Percentiles rank a stretch among this genome's conserved stretches.
Evolutionary conservation across 1,140 invertebrate genomes (phyloP).

Genomic region (Macrobrachium nipponense): DNA sequence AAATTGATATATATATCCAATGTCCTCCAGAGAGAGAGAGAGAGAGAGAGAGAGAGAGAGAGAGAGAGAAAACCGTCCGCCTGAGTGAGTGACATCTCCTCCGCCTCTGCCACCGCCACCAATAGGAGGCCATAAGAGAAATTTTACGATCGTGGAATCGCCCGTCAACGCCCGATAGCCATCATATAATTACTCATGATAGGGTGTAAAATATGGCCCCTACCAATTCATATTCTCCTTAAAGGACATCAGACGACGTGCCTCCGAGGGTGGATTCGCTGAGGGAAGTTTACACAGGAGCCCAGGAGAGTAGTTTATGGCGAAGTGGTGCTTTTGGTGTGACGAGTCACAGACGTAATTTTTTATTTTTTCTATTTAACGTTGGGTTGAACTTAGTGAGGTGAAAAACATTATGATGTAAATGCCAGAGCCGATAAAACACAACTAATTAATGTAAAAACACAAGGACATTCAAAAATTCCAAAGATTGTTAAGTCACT

Average conservation of each 20-base stretch:
- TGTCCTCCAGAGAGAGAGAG: not conserved
- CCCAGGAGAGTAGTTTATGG: not conserved
- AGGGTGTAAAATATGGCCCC: conserved; percentile 46
- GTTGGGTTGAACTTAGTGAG: no score
- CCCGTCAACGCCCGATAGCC: conserved; percentile 44
- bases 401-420: no score
- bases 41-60: not conserved
- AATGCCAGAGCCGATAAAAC: no score
- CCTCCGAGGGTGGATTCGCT: not conserved
- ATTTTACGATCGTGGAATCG: conserved; percentile 38
- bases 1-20: no score
- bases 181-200: conserved; percentile 55
- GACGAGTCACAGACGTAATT: no score
- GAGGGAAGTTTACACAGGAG: not conserved
- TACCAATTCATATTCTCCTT: conserved; percentile 24
- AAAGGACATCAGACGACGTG: not conserved
- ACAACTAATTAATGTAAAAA: no score
- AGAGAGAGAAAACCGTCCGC: not conserved
- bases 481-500: no score
- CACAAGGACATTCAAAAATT: no score
- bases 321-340: no score
- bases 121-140: conserved; percentile 21
- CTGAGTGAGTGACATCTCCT: not conserved
- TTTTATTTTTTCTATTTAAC: no score
- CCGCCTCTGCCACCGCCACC: not conserved